A percentile compares a stretch with the other conserved stretches of the same genome.
phyloP scores from a whole-genome alignment of 2,888 invertebrate genomes.

The Tiphia femorata region DNA sequence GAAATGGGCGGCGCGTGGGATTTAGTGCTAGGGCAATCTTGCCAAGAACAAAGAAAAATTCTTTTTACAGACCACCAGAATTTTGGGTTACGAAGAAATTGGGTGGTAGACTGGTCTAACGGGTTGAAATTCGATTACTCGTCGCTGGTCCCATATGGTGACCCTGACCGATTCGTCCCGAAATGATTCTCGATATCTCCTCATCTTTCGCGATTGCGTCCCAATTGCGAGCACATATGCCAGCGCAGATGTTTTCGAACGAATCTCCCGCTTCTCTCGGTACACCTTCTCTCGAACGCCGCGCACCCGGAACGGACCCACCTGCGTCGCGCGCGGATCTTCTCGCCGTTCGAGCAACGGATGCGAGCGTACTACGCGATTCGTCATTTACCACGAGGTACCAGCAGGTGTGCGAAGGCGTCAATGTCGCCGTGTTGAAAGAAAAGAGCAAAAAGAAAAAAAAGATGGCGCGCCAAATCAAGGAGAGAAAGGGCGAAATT shows the following conservation, averaged over 20 bases:
- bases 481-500: too few species aligned
- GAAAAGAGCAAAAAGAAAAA: too few species aligned
- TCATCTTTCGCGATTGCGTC: background rate
- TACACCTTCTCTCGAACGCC: background rate
- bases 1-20: too few species aligned
- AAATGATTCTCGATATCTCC: background rate
- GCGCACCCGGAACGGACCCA: conserved; percentile 16
- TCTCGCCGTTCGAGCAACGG: background rate
- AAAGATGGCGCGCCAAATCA: too few species aligned
- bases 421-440: too few species aligned
- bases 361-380: background rate
- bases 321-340: conserved; percentile 20
- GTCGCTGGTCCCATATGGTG: background rate
- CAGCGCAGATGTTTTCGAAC: conserved; percentile 29
- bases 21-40: too few species aligned
- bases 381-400: conserved; percentile 3
- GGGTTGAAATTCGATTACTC: background rate
- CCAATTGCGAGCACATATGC: background rate
- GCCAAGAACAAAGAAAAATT: too few species aligned
- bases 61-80: too few species aligned
- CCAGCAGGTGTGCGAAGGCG: conserved; percentile 31
- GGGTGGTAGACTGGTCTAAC: too few species aligned
- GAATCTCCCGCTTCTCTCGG: conserved; percentile 14
- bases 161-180: background rate
- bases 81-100: too few species aligned